These are phyloP conservation scores for Pachycephus smyrnensis DNA, from an alignment of 2,888 invertebrate genomes.

Conservation along the genomic window DNA sequence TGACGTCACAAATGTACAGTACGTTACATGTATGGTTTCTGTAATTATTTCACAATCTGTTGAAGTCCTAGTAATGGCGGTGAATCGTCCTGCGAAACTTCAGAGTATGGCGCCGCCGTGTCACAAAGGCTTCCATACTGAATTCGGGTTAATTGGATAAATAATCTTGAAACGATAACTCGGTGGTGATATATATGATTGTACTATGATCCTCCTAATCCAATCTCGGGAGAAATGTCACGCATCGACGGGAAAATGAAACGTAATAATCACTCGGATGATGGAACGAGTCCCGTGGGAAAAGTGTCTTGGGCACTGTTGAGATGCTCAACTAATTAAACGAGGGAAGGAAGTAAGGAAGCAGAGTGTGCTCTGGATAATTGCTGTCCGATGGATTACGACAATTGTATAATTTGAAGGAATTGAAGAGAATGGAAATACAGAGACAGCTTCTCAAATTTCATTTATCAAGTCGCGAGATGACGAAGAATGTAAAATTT, in stretches of 20 bases:
- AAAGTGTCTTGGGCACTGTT: not conserved
- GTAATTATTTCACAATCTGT: constrained; percentile 12
- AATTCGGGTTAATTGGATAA: constrained; percentile 33
- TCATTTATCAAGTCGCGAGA: not conserved
- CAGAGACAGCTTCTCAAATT: not conserved
- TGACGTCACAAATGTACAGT: not conserved
- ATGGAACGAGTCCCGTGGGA: not conserved
- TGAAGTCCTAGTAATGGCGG: not conserved
- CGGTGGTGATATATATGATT: not conserved
- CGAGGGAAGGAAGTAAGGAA: not conserved
- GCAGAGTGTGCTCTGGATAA: not conserved
- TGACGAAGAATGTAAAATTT: not conserved
- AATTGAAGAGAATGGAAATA: not conserved
- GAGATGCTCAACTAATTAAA: not conserved
- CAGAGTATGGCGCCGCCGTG: constrained; percentile 10
- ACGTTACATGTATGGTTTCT: constrained; percentile 7
- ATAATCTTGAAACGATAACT: constrained; percentile 24
- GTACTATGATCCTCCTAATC: not conserved
- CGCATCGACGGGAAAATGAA: not conserved
- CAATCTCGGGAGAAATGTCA: not conserved
- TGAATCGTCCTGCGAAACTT: not conserved
- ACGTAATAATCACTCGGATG: not conserved
- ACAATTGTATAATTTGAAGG: not conserved
- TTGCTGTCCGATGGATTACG: not conserved
- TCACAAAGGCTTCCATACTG: constrained; percentile 26